A percentile compares a stretch with the other conserved stretches of the same genome.
phyloP scores from a whole-genome alignment of 1,140 invertebrate species.

The honey bee (Apis mellifera) region DNA sequence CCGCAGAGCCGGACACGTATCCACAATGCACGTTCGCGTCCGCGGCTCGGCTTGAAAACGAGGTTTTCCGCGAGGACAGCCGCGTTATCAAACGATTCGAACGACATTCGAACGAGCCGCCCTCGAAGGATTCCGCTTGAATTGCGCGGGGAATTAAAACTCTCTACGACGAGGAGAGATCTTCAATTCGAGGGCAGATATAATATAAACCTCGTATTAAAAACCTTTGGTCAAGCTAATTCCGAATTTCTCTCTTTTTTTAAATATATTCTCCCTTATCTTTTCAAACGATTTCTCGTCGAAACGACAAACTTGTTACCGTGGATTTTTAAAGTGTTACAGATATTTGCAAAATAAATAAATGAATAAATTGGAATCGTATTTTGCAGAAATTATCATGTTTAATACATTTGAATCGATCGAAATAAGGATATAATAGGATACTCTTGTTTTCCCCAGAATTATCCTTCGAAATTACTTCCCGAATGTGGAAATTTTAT shows the following conservation, averaged over 20 bases:
- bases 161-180: too few species aligned
- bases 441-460: not conserved
- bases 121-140: not conserved
- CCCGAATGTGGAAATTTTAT: not conserved
- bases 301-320: too few species aligned
- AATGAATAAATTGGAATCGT: too few species aligned
- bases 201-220: not conserved
- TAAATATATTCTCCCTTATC: too few species aligned
- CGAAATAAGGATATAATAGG: not conserved
- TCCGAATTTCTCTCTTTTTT: too few species aligned
- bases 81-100: constrained; percentile 1
- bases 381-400: too few species aligned
- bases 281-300: too few species aligned
- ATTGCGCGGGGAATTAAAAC: constrained; percentile 3
- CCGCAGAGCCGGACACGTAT: constrained; percentile 55
- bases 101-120: constrained; percentile 28
- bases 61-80: not conserved
- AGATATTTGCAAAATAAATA: too few species aligned
- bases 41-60: not conserved
- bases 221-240: not conserved
- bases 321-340: too few species aligned
- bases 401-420: too few species aligned
- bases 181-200: not conserved
- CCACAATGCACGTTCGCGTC: constrained; percentile 45
- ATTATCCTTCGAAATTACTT: not conserved